phyloP scores from a whole-genome alignment of 2,888 invertebrate genomes.

The Drosophila demipolita region DNA sequence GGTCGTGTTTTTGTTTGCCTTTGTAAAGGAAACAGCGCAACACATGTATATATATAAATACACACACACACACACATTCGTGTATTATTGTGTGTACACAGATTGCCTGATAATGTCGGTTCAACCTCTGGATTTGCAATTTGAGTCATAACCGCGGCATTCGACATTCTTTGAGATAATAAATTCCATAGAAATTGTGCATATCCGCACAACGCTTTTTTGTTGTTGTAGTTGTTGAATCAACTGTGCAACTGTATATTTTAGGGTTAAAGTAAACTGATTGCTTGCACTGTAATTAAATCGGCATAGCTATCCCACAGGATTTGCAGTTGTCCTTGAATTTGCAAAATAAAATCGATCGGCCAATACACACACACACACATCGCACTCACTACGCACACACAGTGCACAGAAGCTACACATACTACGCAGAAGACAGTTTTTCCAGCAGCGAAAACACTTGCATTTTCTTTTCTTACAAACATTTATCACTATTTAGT shows the following conservation, averaged over 20 bases:
- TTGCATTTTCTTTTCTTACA: constrained; percentile 5
- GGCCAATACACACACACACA: constrained; percentile 68
- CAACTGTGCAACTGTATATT: constrained; percentile 9
- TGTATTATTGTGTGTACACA: constrained; percentile 42
- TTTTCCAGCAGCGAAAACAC: constrained; percentile 41
- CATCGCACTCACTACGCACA: constrained; percentile 37
- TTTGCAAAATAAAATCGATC: constrained; percentile 81
- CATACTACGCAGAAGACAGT: constrained; percentile 54
- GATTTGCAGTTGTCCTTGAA: constrained; percentile 75
- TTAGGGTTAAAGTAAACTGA: constrained; percentile 16
- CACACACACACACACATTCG: constrained; percentile 31
- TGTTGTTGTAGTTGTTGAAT: constrained; percentile 32
- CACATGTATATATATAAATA: constrained; percentile 48
- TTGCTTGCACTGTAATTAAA: constrained; percentile 14
- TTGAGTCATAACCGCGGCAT: constrained; percentile 66
- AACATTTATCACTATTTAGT: constrained; percentile 6
- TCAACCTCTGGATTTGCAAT: constrained; percentile 59
- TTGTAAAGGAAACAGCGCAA: constrained; percentile 63
- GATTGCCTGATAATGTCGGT: constrained; percentile 56
- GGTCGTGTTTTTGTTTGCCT: constrained; percentile 59
- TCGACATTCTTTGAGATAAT: constrained; percentile 61
- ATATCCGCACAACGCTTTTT: constrained; percentile 51
- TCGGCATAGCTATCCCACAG: constrained; percentile 62
- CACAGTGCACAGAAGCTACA: constrained; percentile 38
- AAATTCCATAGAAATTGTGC: constrained; percentile 56